Evolutionary conservation across 2,888 invertebrate species (phyloP), one percentile per base, ranked within the genome.

Genomic region (Colostygia pectinataria): DNA sequence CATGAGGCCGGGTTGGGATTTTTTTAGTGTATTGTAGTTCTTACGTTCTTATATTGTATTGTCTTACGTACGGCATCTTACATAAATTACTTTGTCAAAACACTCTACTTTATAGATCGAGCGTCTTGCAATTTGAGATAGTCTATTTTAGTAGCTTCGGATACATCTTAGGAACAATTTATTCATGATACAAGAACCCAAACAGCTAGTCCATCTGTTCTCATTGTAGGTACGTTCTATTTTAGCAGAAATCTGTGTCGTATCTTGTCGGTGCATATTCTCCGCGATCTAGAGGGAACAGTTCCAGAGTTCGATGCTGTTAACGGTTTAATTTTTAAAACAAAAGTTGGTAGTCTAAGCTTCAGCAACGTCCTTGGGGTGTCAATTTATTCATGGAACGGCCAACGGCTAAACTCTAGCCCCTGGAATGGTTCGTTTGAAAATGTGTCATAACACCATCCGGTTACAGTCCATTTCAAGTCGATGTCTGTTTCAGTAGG

Each of bases 261-360:
- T 1, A n/a, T 12, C 10, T 28, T 28, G 3, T 12, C 12, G 6
- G 7, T 5, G 10, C 10, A 10, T 81, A 80, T 83, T 79, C 77
- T 76, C 58, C 58, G 56, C 58, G 41, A 37, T 38, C 9, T 32
- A 42, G 13, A 63, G 64, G 66, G 69, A 74, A 76, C 72, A 72
- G 57, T 73, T 71, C 39, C 50, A 45, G 65, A 69, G 63, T 72
- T 65, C 59, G 59, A 71, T 71, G 63, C 65, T 64, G 69, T 71
- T 70, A 69, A 59, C 58, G 14, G 18, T 47, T 45, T 15, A 49
- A 40, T 45, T 41, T 45, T 52, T 49, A 36, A 51, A 42, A 32
- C 33, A 15, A 42, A 45, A 46, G 57, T 53, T 48, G 53, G 48
- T 28, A 34, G 27, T 40, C 39, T 29, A 23, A 37, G 41, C 41